These are phyloP conservation scores for Cepphus grylle DNA, from an alignment of 2,113 vertebrate species.

Conservation along the genomic window DNA sequence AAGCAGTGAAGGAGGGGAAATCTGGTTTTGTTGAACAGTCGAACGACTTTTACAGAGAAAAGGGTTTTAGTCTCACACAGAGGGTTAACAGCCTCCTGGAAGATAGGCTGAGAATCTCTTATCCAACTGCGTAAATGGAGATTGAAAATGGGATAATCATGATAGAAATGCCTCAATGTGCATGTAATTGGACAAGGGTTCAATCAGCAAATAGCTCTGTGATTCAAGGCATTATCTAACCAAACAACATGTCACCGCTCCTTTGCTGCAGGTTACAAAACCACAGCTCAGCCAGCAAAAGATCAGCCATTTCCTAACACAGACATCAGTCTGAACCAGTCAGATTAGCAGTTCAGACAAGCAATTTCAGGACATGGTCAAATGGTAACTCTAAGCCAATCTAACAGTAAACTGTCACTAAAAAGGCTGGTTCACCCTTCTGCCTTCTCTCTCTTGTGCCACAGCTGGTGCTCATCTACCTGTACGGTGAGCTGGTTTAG, in stretches of 20 bases:
- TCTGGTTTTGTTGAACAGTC: background rate
- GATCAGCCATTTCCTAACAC: background rate
- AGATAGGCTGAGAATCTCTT: background rate
- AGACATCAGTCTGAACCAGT: background rate
- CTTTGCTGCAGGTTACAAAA: background rate
- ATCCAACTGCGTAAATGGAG: background rate
- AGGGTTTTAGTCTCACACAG: background rate
- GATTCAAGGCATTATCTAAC: background rate
- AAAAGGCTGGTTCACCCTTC: background rate
- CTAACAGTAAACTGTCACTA: background rate
- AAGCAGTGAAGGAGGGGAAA: background rate
- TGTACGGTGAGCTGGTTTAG: background rate
- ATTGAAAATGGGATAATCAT: background rate
- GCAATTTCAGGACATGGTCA: background rate
- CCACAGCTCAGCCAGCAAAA: background rate
- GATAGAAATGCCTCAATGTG: background rate
- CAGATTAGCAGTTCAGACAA: background rate
- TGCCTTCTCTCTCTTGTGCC: background rate
- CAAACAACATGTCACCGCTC: background rate
- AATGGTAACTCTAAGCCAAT: background rate
- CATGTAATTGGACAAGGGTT: background rate
- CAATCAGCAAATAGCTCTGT: background rate
- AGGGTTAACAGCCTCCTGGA: background rate
- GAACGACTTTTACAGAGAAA: background rate
- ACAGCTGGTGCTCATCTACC: background rate